A percentile compares a stretch with the other conserved stretches of the same genome.
These are phyloP conservation scores for Spheniscus humboldti DNA, from an alignment of 2,797 vertebrate species.

Conservation along the genomic window DNA sequence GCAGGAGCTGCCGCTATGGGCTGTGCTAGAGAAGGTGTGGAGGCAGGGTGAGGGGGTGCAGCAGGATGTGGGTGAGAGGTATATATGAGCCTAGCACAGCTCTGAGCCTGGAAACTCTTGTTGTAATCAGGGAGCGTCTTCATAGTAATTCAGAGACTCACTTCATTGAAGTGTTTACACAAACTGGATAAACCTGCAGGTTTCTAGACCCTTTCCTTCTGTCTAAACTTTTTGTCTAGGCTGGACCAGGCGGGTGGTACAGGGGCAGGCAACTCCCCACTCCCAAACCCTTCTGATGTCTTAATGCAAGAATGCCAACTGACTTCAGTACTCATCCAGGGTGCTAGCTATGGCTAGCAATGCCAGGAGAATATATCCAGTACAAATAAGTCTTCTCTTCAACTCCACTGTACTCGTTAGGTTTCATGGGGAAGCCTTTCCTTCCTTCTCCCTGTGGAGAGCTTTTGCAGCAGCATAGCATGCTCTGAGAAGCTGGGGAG, in stretches of 20 bases:
- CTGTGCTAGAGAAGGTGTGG: not conserved
- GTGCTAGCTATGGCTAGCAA: not conserved
- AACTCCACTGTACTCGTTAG: not conserved
- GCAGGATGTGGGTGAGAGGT: not conserved
- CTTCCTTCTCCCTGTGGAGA: not conserved
- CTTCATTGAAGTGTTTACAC: not conserved
- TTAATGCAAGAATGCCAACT: not conserved
- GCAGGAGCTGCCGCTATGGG: not conserved
- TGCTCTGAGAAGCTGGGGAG: not conserved
- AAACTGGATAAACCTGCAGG: not conserved
- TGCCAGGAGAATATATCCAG: not conserved
- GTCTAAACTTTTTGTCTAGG: not conserved
- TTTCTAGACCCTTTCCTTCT: not conserved
- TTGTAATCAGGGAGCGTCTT: not conserved
- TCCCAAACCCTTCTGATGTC: not conserved
- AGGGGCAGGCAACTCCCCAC: not conserved
- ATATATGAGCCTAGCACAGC: fast-evolving
- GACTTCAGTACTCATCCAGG: not conserved
- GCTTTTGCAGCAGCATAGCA: not conserved
- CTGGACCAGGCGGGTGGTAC: not conserved
- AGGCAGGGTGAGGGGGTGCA: not conserved
- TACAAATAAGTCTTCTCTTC: not conserved
- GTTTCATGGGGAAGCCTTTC: not conserved
- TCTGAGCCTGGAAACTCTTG: not conserved
- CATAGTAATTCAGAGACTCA: not conserved